phyloP scores from a whole-genome alignment of 2,113 vertebrate genomes.

The Lycaon pictus region DNA sequence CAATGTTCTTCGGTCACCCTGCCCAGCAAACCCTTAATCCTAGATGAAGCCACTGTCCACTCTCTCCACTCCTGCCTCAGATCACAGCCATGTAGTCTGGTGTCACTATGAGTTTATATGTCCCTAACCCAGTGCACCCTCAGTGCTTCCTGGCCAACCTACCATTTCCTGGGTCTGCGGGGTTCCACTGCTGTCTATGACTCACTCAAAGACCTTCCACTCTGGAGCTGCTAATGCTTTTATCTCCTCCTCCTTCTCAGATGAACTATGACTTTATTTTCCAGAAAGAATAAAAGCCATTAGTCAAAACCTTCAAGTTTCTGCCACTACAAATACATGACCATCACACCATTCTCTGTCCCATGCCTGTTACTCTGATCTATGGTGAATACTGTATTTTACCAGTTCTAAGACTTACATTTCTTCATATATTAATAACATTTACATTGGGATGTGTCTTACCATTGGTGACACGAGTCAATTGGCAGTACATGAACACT shows the following conservation, averaged over 20 bases:
- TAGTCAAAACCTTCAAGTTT: background rate
- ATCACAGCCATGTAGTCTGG: background rate
- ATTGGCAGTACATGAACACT: background rate
- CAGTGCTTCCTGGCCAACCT: background rate
- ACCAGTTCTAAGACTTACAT: too few species aligned
- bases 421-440: background rate
- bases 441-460: background rate
- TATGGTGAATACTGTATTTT: background rate
- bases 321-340: background rate
- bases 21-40: background rate
- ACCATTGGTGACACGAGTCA: fast-evolving
- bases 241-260: background rate
- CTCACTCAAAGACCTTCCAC: background rate
- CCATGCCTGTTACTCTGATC: background rate
- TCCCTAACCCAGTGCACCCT: background rate
- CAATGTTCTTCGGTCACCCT: background rate
- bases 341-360: background rate
- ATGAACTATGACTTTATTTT: background rate
- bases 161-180: background rate
- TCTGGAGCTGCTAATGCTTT: background rate
- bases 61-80: background rate
- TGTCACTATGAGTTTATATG: background rate
- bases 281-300: background rate
- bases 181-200: background rate
- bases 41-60: background rate